Base-by-base conservation (phyloP, 2,797 vertebrate species). In the Chlorospingus semifuscus region DNA sequence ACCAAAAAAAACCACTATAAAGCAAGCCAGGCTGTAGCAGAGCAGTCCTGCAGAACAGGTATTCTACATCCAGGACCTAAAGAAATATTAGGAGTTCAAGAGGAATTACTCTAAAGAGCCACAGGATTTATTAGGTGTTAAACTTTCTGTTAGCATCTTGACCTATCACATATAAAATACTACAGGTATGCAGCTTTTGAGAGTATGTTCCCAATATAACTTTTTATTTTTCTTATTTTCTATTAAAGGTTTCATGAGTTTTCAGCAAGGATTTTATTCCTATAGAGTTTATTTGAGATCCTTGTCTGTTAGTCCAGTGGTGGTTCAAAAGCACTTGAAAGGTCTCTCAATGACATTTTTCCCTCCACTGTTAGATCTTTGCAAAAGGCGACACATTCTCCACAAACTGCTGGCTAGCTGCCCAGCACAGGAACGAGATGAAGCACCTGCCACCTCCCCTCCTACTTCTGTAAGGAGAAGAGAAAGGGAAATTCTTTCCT, bases 101-200 rank as follows among this genome's bases (percentile, higher is more conserved):
- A 93, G 15, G 20, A 96, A 95, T 96, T 93, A 94, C 65, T 93
- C 72, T 83, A 55, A 79, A 90, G 88, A 87, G 66, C 7, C 68
- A 68, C 1, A 83, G 16, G 37, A 92, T 95, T 87, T 95, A 97
- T 49, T 77, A 89, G 4, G 46, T 76, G 41, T 36, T 87, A 76
- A 92, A 79, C 59, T 84, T 94, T 56, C 83, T 86, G 46, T 79
- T 89, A 93, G 44, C 7, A 6, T 95, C 92, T 87, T 95, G 90
- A 94, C 81, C 90, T 74, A 83, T 56, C 46, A 24, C 57, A 77
- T 52, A 92, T 68, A 93, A 95, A 92, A 89, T 68, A 89, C 37
- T 86, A 60, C 27, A 71, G 60, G 34, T 46, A 87, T 32, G 12
- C 22, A 75, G 78, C 69, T 50, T 88, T 87, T 57, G 22, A 88